phyloP scores from a whole-genome alignment of 2,888 invertebrate genomes.

The Eupithecia inturbata region DNA sequence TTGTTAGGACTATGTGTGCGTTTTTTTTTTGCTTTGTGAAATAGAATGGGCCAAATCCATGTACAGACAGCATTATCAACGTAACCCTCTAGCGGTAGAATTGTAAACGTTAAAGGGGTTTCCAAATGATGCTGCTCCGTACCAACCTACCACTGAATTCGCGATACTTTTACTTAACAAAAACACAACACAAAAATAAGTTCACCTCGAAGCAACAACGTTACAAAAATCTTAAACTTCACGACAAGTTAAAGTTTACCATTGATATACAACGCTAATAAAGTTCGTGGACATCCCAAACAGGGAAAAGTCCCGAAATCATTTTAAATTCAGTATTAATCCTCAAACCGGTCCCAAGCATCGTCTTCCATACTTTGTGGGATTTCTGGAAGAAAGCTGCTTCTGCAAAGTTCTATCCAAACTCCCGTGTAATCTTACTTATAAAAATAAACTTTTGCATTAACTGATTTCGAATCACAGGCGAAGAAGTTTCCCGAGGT shows the following conservation, averaged over 20 bases:
- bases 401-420: constrained; percentile 76
- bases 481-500: constrained; percentile 72
- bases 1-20: background rate
- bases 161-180: background rate
- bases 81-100: no score
- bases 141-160: background rate
- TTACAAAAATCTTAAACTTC: constrained; percentile 56
- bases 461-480: constrained; percentile 83
- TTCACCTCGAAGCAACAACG: constrained; percentile 30
- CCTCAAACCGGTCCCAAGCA: constrained; percentile 71
- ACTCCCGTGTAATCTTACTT: constrained; percentile 84
- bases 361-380: constrained; percentile 77
- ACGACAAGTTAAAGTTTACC: constrained; percentile 57
- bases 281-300: constrained; percentile 66
- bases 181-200: background rate
- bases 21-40: background rate
- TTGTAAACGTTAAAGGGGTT: no score
- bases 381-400: constrained; percentile 80
- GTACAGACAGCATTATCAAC: no score
- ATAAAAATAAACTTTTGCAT: constrained; percentile 85
- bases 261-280: constrained; percentile 62
- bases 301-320: constrained; percentile 69
- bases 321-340: constrained; percentile 82
- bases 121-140: no score
- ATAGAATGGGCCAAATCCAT: background rate